Conservation (phyloP, 2,888 invertebrate species). For the Synanthedon myopaeformis region DNA sequence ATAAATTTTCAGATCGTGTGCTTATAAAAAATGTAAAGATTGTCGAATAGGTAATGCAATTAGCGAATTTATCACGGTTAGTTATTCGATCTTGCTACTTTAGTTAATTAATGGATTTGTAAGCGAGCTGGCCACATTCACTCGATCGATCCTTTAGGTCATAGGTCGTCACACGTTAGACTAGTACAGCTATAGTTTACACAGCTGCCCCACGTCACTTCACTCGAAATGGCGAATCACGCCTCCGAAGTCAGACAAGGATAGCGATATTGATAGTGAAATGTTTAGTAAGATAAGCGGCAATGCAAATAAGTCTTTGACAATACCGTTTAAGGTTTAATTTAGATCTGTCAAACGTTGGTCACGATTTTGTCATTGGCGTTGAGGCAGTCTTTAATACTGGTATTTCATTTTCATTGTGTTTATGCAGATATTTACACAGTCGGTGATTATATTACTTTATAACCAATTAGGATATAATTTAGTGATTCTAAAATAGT, state of each 20-base stretch:
- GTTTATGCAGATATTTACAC: slow-evolving; percentile 33
- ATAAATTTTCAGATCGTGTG: not conserved
- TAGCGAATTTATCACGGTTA: slow-evolving; percentile 12
- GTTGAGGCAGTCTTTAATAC: slow-evolving; percentile 28
- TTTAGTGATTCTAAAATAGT: too few relatives aligned
- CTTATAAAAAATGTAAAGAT: not conserved
- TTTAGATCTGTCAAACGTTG: slow-evolving; percentile 17
- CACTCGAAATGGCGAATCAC: slow-evolving; percentile 60
- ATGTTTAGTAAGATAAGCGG: slow-evolving; percentile 36
- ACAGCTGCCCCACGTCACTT: slow-evolving; percentile 41
- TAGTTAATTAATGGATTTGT: slow-evolving; percentile 47
- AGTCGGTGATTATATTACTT: slow-evolving; percentile 10
- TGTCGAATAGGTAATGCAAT: slow-evolving; percentile 5
- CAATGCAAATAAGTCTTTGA: slow-evolving; percentile 45
- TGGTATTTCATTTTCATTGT: slow-evolving; percentile 51
- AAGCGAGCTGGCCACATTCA: slow-evolving; percentile 51
- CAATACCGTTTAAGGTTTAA: slow-evolving; percentile 26
- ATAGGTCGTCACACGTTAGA: slow-evolving; percentile 56
- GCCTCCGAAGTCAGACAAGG: slow-evolving; percentile 55
- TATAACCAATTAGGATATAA: not conserved
- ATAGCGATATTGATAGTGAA: slow-evolving; percentile 58
- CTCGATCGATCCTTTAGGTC: slow-evolving; percentile 61
- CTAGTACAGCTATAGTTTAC: slow-evolving; percentile 50
- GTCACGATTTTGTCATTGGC: slow-evolving; percentile 56
- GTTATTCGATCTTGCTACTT: slow-evolving; percentile 34